These are phyloP conservation scores for Gnatocerus cornutus DNA, from an alignment of 2,888 invertebrate genomes.

Conservation along the genomic window DNA sequence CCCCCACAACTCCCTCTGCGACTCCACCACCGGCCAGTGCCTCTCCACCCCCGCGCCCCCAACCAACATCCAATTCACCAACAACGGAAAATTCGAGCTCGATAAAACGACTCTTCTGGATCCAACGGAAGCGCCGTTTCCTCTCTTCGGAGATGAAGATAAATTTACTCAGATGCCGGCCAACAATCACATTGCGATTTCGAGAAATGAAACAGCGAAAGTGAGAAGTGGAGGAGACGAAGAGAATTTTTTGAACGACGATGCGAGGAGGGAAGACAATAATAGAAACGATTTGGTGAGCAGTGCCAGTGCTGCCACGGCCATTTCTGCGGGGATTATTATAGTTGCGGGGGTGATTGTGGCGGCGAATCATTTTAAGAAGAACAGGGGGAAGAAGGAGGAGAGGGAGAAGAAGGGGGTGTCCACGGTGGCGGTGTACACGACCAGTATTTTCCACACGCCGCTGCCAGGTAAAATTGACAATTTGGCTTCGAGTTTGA, in stretches of 20 bases:
- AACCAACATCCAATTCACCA: constrained; percentile 18
- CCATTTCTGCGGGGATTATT: constrained; percentile 73
- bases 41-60: constrained; percentile 11
- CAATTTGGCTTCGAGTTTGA: no score
- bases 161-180: background rate
- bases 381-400: constrained; percentile 65
- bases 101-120: constrained; percentile 1
- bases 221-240: constrained; percentile 9
- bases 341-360: constrained; percentile 71
- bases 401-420: constrained; percentile 66
- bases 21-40: constrained; percentile 48
- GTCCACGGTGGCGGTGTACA: constrained; percentile 71
- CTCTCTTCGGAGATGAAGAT: constrained; percentile 8
- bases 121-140: constrained; percentile 7
- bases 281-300: constrained; percentile 50
- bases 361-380: constrained; percentile 72
- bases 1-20: constrained; percentile 40
- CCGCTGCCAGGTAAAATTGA: constrained; percentile 73
- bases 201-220: constrained; percentile 12
- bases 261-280: constrained; percentile 27
- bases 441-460: constrained; percentile 75
- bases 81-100: constrained; percentile 40
- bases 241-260: constrained; percentile 46
- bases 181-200: background rate
- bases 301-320: constrained; percentile 72